Evolutionary conservation across 2,113 vertebrate species (phyloP), one percentile per base, ranked within the genome.

Genomic region (Laterallus jamaicensis): DNA sequence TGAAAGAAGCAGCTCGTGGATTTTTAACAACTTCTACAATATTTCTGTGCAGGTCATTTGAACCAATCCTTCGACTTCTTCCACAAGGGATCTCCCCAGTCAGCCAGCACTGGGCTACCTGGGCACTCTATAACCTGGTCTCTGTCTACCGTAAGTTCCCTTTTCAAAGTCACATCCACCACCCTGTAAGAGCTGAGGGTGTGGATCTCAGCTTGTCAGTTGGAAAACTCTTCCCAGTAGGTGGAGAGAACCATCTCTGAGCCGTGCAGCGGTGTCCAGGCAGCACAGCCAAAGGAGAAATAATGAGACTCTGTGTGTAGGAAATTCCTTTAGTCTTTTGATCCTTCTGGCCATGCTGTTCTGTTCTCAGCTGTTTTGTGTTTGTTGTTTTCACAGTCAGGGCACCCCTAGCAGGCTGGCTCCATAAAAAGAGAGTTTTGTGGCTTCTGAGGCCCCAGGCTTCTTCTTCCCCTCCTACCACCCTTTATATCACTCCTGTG

Each of bases 101-200:
- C 94, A 99, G 99, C 95, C 99, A 99, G 97, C 99, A 99, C 96
- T 99, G 99, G 99, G 99, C 99, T 50, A 99, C 99, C 8, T 99
- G 99, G 99, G 99, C 99, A 11, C 98, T 99, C 37, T 99, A 97
- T 96, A 99, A 99, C 98, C 98, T 99, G 50, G 99, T 99, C 66
- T 99, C 99, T 32, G 99, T 99, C 94, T 99, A 99, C 97, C 98
- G 99, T 99, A 98, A 99, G 99, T 99, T 96, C 40, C 54, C 32
- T 3, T 81, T 44, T 26, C 5, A 5, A 59, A 71, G 54, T 87
- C n/a, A 42, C 49, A 32, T 29, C 54, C 39, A 29, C 32, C 58
- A 35, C 32, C 4, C 42, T 92, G 86, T 20, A 55, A 12, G 59
- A 90, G 35, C 6, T 66, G 69, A 77, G 32, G 37, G 24, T 12